Conservation (phyloP, 2,797 vertebrate species). For the Synanceia verrucosa region DNA sequence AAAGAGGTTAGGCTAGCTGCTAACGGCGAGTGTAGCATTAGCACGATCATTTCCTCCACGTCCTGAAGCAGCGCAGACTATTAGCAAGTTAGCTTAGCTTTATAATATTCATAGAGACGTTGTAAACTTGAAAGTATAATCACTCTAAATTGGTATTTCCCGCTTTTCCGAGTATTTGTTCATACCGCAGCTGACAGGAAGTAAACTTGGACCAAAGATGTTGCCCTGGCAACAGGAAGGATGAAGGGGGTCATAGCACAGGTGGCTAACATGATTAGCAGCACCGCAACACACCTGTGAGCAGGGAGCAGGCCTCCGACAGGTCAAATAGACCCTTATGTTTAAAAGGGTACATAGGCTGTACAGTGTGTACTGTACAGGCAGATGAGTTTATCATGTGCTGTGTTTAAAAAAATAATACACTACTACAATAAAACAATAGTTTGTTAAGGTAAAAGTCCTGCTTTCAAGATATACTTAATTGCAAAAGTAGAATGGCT, state of each 20-base stretch:
- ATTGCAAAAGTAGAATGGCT: neutral
- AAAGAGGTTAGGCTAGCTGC: neutral
- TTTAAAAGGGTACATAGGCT: neutral
- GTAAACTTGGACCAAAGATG: no score
- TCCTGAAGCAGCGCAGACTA: neutral
- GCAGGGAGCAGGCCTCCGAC: neutral
- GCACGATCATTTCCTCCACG: neutral
- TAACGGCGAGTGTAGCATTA: neutral
- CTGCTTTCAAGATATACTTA: neutral
- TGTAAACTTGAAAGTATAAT: no score
- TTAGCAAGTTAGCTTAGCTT: neutral
- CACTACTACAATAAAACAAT: no score
- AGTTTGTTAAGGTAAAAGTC: neutral
- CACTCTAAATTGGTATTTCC: no score
- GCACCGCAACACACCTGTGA: neutral
- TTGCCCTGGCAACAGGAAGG: no score
- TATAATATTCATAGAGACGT: no score
- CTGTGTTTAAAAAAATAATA: no score
- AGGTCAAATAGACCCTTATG: neutral
- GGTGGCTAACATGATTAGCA: neutral
- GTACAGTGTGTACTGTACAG: no score
- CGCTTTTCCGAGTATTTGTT: no score
- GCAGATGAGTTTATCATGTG: neutral
- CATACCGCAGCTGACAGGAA: no score
- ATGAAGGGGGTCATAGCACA: no score